Evolutionary conservation across 2,888 invertebrate genomes (phyloP), one percentile per base, ranked within the genome.

Genomic region (Adineta ricciae): DNA sequence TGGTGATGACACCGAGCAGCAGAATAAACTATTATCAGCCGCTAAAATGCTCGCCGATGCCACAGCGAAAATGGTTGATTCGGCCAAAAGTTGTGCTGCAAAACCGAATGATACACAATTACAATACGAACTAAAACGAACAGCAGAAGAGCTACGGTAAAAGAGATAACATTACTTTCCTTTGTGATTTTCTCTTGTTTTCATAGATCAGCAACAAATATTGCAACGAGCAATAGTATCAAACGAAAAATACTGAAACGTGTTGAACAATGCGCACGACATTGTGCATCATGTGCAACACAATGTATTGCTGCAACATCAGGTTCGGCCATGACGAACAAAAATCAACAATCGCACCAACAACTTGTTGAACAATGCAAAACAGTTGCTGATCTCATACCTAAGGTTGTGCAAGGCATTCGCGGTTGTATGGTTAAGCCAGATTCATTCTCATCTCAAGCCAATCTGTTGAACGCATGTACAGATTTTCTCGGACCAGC

Each of bases 21-120:
- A 97, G 88, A 93, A 95, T 87, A 93, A 95, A 86, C 91, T 99
- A 84, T 91, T 99, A 83, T 96, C 96, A 0, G 99, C 99, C 0
- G 99, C 99, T 27, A 97, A 97, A 90, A 93, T 95, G 64, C 90
- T 93, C 24, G 98, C 98, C 0, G 97, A 98, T 90, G 98, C 98
- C 1, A 99, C 99, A 0, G 95, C 97, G 0, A 93, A 94, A 87
- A 94, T 99, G 94, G 97, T 98, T 41, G 97, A 98, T 90, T 96
- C 97, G 0, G 97, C 97, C 0, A 92, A 97, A 90, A 94, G 95
- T 84, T 97, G 97, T 90, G 96, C 96, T 0, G 94, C 94, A 41
- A 93, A 93, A 88, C 94, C 94, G 0, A 93, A 95, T 91, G 95
- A 96, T 88, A 93, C 94, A 0, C 93, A 93, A 86, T 94, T 94